phyloP scores from a whole-genome alignment of 2,113 vertebrate genomes.

The Nothoprocta pentlandii region DNA sequence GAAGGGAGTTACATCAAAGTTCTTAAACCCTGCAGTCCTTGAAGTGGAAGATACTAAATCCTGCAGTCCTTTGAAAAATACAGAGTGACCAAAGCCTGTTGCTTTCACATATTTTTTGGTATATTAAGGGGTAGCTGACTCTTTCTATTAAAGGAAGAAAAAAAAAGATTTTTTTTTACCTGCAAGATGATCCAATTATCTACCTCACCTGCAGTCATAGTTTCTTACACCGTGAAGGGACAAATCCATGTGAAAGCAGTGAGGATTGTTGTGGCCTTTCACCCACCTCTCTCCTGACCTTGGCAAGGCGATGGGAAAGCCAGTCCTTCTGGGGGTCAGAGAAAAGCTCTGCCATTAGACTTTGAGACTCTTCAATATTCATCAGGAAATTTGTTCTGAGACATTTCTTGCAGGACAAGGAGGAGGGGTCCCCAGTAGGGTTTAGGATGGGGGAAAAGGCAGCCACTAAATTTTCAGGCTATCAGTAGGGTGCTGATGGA shows the following conservation, averaged over 20 bases:
- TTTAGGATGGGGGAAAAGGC: background rate
- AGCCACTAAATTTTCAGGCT: background rate
- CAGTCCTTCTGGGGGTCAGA: background rate
- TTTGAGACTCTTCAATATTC: background rate
- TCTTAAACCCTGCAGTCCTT: background rate
- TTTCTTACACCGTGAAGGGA: background rate
- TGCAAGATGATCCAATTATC: background rate
- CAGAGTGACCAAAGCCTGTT: background rate
- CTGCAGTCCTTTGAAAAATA: background rate
- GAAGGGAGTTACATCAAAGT: background rate
- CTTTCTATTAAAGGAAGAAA: background rate
- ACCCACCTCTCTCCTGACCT: background rate
- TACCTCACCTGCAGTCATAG: background rate
- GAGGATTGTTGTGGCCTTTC: background rate
- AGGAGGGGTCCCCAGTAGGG: background rate
- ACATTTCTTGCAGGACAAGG: background rate
- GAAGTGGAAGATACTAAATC: background rate
- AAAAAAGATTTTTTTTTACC: background rate
- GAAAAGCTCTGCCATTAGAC: background rate
- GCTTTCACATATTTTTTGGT: background rate
- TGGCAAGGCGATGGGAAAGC: background rate
- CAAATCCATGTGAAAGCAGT: background rate
- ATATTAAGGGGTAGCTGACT: background rate
- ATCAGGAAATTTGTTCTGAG: constrained; percentile 9
- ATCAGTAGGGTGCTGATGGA: background rate